These are phyloP conservation scores for Prunella himalayana DNA, from an alignment of 2,113 vertebrate genomes.

Conservation along the genomic window DNA sequence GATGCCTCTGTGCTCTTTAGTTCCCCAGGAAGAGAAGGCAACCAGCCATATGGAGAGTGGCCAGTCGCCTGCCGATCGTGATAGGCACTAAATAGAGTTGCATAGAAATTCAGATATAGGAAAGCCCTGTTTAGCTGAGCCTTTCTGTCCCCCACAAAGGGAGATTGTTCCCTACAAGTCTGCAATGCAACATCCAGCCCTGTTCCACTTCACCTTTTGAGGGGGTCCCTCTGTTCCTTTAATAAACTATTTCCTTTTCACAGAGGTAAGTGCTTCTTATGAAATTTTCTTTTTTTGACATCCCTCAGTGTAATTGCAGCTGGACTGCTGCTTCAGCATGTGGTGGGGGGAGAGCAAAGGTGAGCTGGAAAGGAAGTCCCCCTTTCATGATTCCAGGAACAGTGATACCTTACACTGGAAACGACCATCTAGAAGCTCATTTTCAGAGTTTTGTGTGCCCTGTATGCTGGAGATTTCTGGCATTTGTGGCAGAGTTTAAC, in stretches of 20 bases:
- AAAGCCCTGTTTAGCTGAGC: not conserved
- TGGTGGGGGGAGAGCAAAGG: not conserved
- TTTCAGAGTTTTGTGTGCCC: not conserved
- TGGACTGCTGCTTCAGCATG: not conserved
- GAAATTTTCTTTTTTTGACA: not conserved
- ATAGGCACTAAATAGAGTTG: constrained; percentile 6
- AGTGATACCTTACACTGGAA: not conserved
- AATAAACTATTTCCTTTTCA: not conserved
- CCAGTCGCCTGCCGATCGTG: constrained; percentile 11
- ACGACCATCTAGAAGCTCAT: not conserved
- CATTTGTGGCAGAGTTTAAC: not conserved
- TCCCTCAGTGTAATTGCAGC: not conserved
- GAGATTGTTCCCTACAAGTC: constrained; percentile 5
- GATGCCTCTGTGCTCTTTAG: constrained; percentile 10
- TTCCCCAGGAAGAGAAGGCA: constrained; percentile 38
- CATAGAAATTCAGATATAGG: constrained; percentile 18
- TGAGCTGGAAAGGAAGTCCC: not conserved
- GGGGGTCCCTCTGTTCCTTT: not conserved
- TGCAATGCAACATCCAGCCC: not conserved
- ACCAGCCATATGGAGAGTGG: constrained; percentile 56
- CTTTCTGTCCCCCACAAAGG: constrained; percentile 20
- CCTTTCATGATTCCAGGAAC: not conserved
- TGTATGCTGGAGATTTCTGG: not conserved
- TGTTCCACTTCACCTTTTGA: not conserved
- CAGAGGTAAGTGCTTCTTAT: not conserved